Evolutionary conservation across 2,888 invertebrate genomes (phyloP).

Genomic region (Ophioninae sp.): DNA sequence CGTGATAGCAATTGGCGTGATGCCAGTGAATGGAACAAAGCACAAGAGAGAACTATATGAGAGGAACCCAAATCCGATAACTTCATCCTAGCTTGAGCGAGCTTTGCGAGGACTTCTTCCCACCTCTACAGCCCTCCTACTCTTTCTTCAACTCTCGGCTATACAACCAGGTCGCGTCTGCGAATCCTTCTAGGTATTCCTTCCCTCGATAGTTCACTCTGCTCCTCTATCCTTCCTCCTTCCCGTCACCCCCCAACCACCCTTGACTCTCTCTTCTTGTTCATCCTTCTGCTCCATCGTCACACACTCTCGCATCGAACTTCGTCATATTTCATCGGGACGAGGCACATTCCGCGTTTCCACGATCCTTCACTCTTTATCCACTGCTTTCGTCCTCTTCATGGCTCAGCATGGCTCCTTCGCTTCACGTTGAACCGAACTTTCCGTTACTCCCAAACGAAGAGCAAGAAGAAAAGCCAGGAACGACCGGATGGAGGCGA

Average conservation of each 20-base stretch:
- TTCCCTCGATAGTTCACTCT: conserved; percentile 37
- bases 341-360: conserved; percentile 46
- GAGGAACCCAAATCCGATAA: conserved; percentile 63
- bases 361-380: conserved; percentile 35
- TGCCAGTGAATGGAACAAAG: conserved; percentile 77
- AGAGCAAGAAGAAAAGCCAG: conserved; percentile 33
- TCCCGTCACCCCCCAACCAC: background rate
- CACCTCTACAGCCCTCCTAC: conserved; percentile 23
- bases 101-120: conserved; percentile 55
- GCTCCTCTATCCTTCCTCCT: conserved; percentile 3
- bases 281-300: conserved; percentile 18
- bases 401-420: conserved; percentile 25
- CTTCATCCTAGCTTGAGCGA: conserved; percentile 63
- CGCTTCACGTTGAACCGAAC: conserved; percentile 39
- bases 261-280: conserved; percentile 13
- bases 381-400: conserved; percentile 12
- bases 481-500: background rate
- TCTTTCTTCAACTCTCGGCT: conserved; percentile 25
- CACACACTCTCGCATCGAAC: conserved; percentile 50
- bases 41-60: conserved; percentile 59
- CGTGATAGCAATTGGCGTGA: conserved; percentile 70
- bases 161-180: conserved; percentile 60
- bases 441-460: conserved; percentile 45
- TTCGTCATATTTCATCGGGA: conserved; percentile 59
- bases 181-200: conserved; percentile 56